phyloP scores from a whole-genome alignment of 1,140 invertebrate species.

The Heliothis virescens region DNA sequence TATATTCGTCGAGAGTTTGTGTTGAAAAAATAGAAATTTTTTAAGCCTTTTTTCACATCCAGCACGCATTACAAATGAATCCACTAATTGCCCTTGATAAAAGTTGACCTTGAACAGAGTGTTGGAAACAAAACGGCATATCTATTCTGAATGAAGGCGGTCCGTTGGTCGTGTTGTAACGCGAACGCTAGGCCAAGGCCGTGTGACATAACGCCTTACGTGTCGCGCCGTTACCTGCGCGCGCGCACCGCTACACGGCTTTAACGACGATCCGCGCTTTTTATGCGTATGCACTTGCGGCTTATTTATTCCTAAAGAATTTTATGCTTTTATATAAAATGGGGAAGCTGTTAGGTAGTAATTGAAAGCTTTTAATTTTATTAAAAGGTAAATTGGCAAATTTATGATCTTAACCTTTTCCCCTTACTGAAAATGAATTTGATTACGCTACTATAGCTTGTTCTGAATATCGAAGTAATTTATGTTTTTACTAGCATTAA shows the following conservation, averaged over 20 bases:
- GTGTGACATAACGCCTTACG: constrained; percentile 82
- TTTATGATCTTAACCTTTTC: not conserved
- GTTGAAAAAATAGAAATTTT: no score
- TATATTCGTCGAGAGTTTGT: no score
- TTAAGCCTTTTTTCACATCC: no score
- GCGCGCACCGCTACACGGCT: constrained; percentile 62
- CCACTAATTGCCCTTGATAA: constrained; percentile 4
- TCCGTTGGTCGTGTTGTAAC: constrained; percentile 63
- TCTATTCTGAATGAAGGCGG: constrained; percentile 58
- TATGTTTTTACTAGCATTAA: not conserved
- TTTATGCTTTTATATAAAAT: not conserved
- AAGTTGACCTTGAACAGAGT: constrained; percentile 48
- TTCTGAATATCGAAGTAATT: no score
- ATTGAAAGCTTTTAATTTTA: not conserved
- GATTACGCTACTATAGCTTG: no score
- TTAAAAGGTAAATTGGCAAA: not conserved
- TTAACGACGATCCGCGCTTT: constrained; percentile 43
- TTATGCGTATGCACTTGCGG: constrained; percentile 29
- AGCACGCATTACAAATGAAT: no score
- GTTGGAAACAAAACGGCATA: constrained; percentile 56
- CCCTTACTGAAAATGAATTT: no score
- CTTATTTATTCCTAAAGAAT: constrained; percentile 16
- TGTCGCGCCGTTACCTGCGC: constrained; percentile 73
- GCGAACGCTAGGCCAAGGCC: constrained; percentile 81
- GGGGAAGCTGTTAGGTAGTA: not conserved